Base-by-base conservation (phyloP, 2,113 vertebrate species). In the Silurus meridionalis region DNA sequence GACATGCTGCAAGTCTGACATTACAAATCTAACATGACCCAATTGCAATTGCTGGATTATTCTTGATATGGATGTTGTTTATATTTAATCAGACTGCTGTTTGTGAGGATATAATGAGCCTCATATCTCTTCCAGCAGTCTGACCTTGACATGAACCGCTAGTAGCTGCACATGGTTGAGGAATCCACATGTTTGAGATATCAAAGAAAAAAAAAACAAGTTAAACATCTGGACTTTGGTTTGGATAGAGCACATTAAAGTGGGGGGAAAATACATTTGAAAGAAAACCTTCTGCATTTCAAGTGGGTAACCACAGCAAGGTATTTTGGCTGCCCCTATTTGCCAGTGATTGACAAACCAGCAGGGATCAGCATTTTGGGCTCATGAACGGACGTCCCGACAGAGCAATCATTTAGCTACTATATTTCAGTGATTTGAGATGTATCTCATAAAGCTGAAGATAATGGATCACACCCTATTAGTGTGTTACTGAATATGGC, bases 191-290 rank as follows among this genome's bases (percentile, higher is more conserved):
- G 88, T 92, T 92, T 87, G 75, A 90, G 93, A 93, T 94, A 94
- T 93, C 91, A 91, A 91, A 91, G 84, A 91, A 89, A 92, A 90
- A 92, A 91, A 89, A 92, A 90, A 92, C 91, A 88, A 92, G 90
- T 90, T 88, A 89, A 94, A 94, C 95, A 95, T 95, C 94, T 95
- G 95, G 91, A 93, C 93, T 92, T 90, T 90, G 86, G 85, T 81
- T 92, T 91, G 92, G 91, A 92, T 90, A 87, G 90, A 91, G 91
- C 90, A 91, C 91, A 91, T 90, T 92, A 75, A 92, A 86, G 37
- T 37, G 89, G 87, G 88, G 84, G 91, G 90, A 28, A 91, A 86
- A 82, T 82, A 92, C 89, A 63, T 71, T 60, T 83, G 85, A 88
- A 88, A 72, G 88, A 92, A 92, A 92, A 92, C 72, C 90, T 92